Base-by-base conservation (phyloP, 2,797 vertebrate species). In the Helarctos malayanus region DNA sequence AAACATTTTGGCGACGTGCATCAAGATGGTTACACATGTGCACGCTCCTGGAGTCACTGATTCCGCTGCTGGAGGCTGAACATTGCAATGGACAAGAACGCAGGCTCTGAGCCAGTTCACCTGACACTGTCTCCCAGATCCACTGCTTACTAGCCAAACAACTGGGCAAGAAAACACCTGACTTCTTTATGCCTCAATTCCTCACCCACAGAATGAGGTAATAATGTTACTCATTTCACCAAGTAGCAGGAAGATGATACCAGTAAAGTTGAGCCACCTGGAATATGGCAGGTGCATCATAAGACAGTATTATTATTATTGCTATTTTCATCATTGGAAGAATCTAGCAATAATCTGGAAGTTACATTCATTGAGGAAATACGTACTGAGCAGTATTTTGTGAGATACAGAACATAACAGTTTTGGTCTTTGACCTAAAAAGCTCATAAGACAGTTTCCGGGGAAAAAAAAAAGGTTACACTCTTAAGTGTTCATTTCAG, bases 311-410 rank as follows among this genome's bases (percentile, higher is more conserved):
- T 86, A 82, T 27, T 86, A 85, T 49, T 52, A 91, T 27, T 69
- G 27, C 59, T 78, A 87, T 61, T 63, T 81, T 82, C 23, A 78
- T 81, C 63, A 65, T 35, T 89, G n/a, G 16, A 91, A 84, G 63
- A 88, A 63, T 35, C 29, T 68, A 93, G 49, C 18, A 91, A 79
- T 79, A 56, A 87, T 41, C 13, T 80, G 57, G 59, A 97, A 84
- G 47, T 47, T 83, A 35, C 3, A 87, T 79, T 91, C 59, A 38
- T 45, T 86, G 47, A 61, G 69, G 19, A 93, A 93, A 83, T 68
- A 91, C 12, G 69, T 87, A 63, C 16, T 45, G 9, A 89, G 29
- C 2, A 59, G 2, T 90, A 68, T 38, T 89, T 89, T 82, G 13
- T 14, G 32, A n/a, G 85, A 59, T 18, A 13, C 38, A 80, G 25